Base-by-base conservation (phyloP, 2,797 vertebrate species). In the Brotogeris chrysoptera region DNA sequence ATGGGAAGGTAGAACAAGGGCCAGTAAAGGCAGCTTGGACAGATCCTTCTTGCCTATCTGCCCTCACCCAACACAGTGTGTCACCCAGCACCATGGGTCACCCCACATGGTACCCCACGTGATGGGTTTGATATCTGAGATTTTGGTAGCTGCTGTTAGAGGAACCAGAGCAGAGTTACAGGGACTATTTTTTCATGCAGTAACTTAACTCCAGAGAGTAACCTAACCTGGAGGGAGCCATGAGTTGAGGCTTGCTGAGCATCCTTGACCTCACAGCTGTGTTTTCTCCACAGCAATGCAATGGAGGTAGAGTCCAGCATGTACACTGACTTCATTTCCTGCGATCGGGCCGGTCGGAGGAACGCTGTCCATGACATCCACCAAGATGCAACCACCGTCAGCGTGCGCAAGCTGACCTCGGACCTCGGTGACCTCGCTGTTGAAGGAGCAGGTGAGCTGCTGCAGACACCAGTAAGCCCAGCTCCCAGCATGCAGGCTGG, bases 291-390 rank as follows among this genome's bases (percentile, higher is more conserved):
- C 98, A 99, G 98, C 90, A 95, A 99, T 99, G 98, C 98, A 98
- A 99, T 99, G 99, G 99, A 99, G 97, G 98, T 99, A 93, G 99
- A 99, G 98, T 98, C 99, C 98, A 98, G 98, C 97, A 98, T 99
- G 41, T 99, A 99, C 97, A 98, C 98, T 2, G 99, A 99, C 96
- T 99, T 99, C 92, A 99, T 99, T 97, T 98, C 98, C 98, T 99
- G 99, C 44, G 99, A 99, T 97, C 98, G 99, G 85, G 99, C 99
- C 0, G 99, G 99, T 88, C 99, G 99, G 92, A 99, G 99, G 98
- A 99, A 99, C 70, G 99, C 99, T 1, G 98, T 99, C 90, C 99
- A 99, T 1, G 99, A 99, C 98, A 99, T 99, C 97, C 94, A 98
- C 32, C 98, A 98, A 12, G 98, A 99, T 57, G 98, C 97, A 0